A percentile compares a stretch with the other conserved stretches of the same genome.
These are phyloP conservation scores for Anagrus nilaparvatae DNA, from an alignment of 1,140 invertebrate genomes.

Conservation along the genomic window DNA sequence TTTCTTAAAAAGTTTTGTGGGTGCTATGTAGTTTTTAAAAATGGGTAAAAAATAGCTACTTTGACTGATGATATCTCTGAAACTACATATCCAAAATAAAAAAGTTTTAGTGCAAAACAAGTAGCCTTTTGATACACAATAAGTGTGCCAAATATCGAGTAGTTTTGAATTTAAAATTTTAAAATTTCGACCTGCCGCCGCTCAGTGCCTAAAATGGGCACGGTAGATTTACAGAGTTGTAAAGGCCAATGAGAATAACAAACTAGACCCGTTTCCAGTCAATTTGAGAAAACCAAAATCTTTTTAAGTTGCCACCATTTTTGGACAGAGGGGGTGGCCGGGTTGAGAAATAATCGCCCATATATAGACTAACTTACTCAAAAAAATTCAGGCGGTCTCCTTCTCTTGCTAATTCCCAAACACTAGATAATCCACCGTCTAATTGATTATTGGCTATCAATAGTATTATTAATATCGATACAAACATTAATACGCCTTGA, in stretches of 20 bases:
- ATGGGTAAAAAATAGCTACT: too few species aligned
- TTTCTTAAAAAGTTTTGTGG: too few species aligned
- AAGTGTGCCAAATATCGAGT: too few species aligned
- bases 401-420: constrained; percentile 55
- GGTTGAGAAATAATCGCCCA: neutral
- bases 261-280: neutral
- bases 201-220: too few species aligned
- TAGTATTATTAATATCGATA: constrained; percentile 39
- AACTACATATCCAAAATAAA: too few species aligned
- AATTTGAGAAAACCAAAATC: neutral
- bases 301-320: neutral
- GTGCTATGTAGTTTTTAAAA: too few species aligned
- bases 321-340: neutral
- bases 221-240: too few species aligned
- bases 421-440: constrained; percentile 50
- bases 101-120: too few species aligned
- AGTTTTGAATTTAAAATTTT: too few species aligned
- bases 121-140: too few species aligned
- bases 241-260: neutral
- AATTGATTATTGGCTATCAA: constrained; percentile 49
- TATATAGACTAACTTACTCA: constrained; percentile 24
- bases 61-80: too few species aligned
- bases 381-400: constrained; percentile 34
- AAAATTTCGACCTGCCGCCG: too few species aligned
- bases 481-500: constrained; percentile 68